These are phyloP conservation scores for Drosophila quadrilineata DNA, from an alignment of 1,140 invertebrate species.

Conservation along the genomic window DNA sequence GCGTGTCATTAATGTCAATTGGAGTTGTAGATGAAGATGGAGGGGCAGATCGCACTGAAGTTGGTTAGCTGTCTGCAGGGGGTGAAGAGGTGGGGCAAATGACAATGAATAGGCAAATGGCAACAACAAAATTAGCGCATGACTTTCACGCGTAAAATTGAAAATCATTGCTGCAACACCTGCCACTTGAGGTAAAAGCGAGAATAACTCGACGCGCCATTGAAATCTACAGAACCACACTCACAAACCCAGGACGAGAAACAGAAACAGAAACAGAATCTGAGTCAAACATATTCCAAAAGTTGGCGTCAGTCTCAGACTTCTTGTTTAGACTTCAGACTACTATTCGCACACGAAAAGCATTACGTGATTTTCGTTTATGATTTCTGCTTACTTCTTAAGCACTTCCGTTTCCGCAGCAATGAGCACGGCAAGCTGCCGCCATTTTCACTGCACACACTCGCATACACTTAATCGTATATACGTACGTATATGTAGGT, in stretches of 20 bases:
- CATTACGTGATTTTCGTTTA: slow-evolving; percentile 79
- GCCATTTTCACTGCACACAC: slow-evolving; percentile 38
- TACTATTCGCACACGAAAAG: slow-evolving; percentile 16
- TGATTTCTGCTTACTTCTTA: slow-evolving; percentile 74
- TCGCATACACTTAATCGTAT: slow-evolving; percentile 7
- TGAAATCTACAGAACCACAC: too few species aligned
- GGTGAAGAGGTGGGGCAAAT: slow-evolving; percentile 53
- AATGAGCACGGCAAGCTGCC: slow-evolving; percentile 43
- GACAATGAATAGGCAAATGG: slow-evolving; percentile 72
- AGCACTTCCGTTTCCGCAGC: slow-evolving; percentile 65
- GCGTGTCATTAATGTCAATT: slow-evolving; percentile 73
- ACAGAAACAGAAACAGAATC: too few species aligned
- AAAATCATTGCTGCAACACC: slow-evolving; percentile 79
- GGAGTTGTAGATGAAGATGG: background rate
- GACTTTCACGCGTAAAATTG: slow-evolving; percentile 77
- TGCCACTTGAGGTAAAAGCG: slow-evolving; percentile 51
- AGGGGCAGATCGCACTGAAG: too few species aligned
- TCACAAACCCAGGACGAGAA: too few species aligned
- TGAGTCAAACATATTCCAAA: too few species aligned
- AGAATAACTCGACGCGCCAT: too few species aligned
- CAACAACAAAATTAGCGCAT: slow-evolving; percentile 70
- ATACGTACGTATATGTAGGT: background rate
- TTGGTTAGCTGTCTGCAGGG: too few species aligned
- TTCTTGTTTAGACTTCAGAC: too few species aligned
- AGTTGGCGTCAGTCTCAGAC: too few species aligned